Base-by-base conservation (phyloP, 1,140 invertebrate genomes). In the Thalassaphorura encarpata region DNA sequence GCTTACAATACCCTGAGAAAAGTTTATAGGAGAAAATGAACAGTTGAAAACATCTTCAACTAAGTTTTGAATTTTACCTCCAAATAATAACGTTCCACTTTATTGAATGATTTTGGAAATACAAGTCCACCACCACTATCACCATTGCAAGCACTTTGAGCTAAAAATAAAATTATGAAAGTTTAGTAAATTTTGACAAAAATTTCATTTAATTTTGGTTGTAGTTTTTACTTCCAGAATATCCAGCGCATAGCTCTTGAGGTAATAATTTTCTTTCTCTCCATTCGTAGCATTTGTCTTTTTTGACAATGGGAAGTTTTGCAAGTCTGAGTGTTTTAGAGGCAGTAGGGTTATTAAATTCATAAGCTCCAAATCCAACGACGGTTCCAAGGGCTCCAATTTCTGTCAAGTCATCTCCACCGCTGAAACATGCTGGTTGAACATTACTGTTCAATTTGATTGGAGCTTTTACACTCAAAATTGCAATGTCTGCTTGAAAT, bases 351-450 rank as follows among this genome's bases (percentile, higher is more conserved):
- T n/a, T 36, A n/a, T 36, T n/a, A 11, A 11, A 11, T n/a, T 36
- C 11, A 36, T 36, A 36, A 11, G n/a, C 11, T n/a, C 33, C 33
- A n/a, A 36, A 36, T 11, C 33, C 33, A 11, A 36, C 33, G n/a
- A 36, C 33, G 33, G 11, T 11, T n/a, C 33, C 33, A 36, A 36
- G 11, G 11, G 11, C 33, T 11, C 33, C 33, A n/a, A 36, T n/a
- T 36, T n/a, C n/a, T 36, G 33, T n/a, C 33, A 36, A n/a, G 11
- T n/a, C 33, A 11, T 36, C 33, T 11, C 36, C 46, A 47, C 19
- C 47, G 47, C 31, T 55, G 43, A 36, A 55, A 55, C 5, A 55
- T 29, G 24, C 47, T 55, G 18, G 41, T 24, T 5, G 53, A 48
- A 36, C 47, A 48, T 24, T 55, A 31, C 26, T 46, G 18, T 16